Percentiles rank a stretch among this genome's conserved stretches.
Evolutionary conservation across 2,797 vertebrate species (phyloP).

Genomic region (Lacerta agilis): DNA sequence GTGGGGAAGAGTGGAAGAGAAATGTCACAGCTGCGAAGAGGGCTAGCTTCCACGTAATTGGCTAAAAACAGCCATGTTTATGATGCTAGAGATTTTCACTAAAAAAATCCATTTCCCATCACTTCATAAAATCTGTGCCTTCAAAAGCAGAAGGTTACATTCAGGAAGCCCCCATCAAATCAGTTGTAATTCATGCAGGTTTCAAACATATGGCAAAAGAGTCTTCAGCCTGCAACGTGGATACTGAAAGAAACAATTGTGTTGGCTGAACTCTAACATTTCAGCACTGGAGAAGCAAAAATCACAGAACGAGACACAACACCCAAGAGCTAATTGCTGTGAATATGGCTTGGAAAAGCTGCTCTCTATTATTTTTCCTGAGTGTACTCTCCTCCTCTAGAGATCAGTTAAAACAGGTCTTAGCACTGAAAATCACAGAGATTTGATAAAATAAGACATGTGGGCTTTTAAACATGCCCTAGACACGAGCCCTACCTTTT

Average conservation of each 20-base stretch:
- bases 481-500: not conserved
- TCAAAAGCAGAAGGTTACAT: not conserved
- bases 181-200: not conserved
- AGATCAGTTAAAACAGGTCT: constrained; percentile 3
- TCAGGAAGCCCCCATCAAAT: not conserved
- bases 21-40: not conserved
- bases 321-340: not conserved
- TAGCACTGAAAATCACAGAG: not conserved
- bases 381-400: not conserved
- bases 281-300: not conserved
- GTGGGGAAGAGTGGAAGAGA: not conserved
- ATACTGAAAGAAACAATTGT: constrained; percentile 33
- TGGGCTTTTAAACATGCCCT: not conserved
- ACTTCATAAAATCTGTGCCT: not conserved
- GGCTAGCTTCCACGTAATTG: not conserved
- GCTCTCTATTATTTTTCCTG: not conserved
- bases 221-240: not conserved
- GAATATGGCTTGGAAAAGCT: not conserved
- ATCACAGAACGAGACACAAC: not conserved
- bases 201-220: not conserved
- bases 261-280: constrained; percentile 34
- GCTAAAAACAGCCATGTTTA: not conserved
- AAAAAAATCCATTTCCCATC: not conserved
- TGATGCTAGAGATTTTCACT: not conserved
- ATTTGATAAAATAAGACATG: not conserved